Evolutionary conservation across 2,113 vertebrate genomes (phyloP).

Genomic region (Phodopus roborovskii): DNA sequence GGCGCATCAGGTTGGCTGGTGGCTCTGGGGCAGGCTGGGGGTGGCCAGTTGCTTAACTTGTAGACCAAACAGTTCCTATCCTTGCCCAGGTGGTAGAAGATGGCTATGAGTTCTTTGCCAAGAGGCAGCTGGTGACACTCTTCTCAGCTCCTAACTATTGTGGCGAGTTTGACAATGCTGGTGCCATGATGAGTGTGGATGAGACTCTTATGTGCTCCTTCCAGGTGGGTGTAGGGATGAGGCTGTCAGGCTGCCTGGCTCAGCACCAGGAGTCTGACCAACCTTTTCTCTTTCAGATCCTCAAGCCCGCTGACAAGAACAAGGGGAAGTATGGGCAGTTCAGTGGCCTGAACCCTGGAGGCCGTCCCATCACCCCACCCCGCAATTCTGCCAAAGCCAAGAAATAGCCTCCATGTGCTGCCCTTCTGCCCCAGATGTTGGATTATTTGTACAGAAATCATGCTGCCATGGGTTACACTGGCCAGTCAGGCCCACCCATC

Average conservation of each 20-base stretch:
- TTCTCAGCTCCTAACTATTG: constrained; percentile 99
- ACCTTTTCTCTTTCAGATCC: constrained; percentile 87
- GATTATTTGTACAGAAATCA: constrained; percentile 74
- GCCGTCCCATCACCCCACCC: constrained; percentile 96
- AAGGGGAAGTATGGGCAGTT: constrained; percentile 94
- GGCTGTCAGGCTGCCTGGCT: fast-evolving
- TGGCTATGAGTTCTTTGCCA: constrained; percentile 98
- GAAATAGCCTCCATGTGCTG: constrained; percentile 88
- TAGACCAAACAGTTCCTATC: not conserved
- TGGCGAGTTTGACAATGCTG: constrained; percentile 97
- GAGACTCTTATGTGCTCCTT: constrained; percentile 99
- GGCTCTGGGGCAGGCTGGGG: not conserved
- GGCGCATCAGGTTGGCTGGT: constrained; percentile 92
- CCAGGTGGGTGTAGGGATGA: constrained; percentile 87
- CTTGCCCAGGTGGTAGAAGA: constrained; percentile 94
- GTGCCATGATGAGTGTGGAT: constrained; percentile 98
- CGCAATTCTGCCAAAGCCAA: constrained; percentile 98
- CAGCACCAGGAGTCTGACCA: not conserved
- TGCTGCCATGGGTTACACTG: constrained; percentile 25
- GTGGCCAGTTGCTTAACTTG: not conserved
- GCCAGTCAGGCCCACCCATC: constrained; percentile 38
- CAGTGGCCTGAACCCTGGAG: constrained; percentile 92
- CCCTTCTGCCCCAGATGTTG: not conserved
- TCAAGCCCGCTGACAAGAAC: constrained; percentile 98
- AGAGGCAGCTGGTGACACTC: constrained; percentile 96